A percentile compares a stretch with the other conserved stretches of the same genome.
These are phyloP conservation scores for Ectropis crepuscularia DNA, from an alignment of 2,888 invertebrate species.

Conservation along the genomic window DNA sequence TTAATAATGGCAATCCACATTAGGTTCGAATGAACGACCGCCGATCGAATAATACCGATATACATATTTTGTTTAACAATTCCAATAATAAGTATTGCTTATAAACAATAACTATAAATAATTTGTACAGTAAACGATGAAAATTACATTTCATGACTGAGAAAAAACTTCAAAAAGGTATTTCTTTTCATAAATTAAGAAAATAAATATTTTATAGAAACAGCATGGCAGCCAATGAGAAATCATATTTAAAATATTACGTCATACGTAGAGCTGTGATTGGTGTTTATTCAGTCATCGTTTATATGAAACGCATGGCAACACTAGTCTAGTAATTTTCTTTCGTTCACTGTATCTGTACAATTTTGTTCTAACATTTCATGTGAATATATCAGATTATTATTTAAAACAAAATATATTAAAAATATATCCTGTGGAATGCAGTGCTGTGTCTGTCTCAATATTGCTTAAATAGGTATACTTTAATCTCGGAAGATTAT, in stretches of 20 bases:
- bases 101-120: constrained; percentile 38
- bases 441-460: constrained; percentile 57
- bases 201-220: no score
- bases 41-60: constrained; percentile 33
- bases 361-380: constrained; percentile 52
- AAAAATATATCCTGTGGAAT: constrained; percentile 73
- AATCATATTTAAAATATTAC: no score
- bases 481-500: constrained; percentile 52
- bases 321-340: constrained; percentile 4
- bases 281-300: no score
- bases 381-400: constrained; percentile 17
- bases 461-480: constrained; percentile 45
- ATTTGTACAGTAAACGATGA: constrained; percentile 37
- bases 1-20: constrained; percentile 41
- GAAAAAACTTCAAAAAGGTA: constrained; percentile 36
- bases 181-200: not conserved
- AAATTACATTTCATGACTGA: constrained; percentile 4
- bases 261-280: no score
- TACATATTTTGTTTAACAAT: constrained; percentile 39
- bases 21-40: constrained; percentile 24
- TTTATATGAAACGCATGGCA: not conserved
- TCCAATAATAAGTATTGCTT: constrained; percentile 44
- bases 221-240: no score
- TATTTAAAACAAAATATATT: constrained; percentile 36
- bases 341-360: constrained; percentile 27